Evolutionary conservation across 2,113 vertebrate genomes (phyloP).

Genomic region (Paracanthobrama guichenoti): DNA sequence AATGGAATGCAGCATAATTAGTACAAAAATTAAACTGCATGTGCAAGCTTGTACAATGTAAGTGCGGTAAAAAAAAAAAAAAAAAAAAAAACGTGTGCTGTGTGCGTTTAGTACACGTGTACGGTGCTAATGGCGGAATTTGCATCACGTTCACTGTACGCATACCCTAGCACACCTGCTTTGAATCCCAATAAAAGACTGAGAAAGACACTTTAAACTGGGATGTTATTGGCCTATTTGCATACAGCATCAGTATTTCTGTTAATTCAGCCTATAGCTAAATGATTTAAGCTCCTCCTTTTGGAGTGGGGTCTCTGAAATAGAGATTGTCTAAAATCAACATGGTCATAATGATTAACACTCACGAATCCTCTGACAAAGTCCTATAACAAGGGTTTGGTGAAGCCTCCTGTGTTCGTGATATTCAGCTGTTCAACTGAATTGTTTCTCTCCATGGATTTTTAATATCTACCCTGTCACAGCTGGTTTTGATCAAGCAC

Average conservation of each 20-base stretch:
- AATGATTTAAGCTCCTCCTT: background rate
- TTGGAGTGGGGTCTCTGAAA: background rate
- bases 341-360: background rate
- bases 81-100: no score
- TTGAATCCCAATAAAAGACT: background rate
- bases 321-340: background rate
- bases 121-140: no score
- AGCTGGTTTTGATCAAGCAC: constrained; percentile 26
- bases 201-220: background rate
- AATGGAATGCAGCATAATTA: no score
- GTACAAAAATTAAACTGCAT: no score
- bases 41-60: no score
- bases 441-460: constrained; percentile 12
- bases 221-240: background rate
- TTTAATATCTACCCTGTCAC: constrained; percentile 34
- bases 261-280: background rate
- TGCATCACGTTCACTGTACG: no score
- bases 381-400: background rate
- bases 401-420: constrained; percentile 7
- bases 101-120: no score
- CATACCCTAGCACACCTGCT: background rate
- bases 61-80: no score
- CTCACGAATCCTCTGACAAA: background rate
- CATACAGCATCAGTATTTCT: background rate
- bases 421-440: constrained; percentile 3